These are phyloP conservation scores for Sarcophilus harrisii DNA, from an alignment of 2,797 vertebrate genomes.

Conservation along the genomic window DNA sequence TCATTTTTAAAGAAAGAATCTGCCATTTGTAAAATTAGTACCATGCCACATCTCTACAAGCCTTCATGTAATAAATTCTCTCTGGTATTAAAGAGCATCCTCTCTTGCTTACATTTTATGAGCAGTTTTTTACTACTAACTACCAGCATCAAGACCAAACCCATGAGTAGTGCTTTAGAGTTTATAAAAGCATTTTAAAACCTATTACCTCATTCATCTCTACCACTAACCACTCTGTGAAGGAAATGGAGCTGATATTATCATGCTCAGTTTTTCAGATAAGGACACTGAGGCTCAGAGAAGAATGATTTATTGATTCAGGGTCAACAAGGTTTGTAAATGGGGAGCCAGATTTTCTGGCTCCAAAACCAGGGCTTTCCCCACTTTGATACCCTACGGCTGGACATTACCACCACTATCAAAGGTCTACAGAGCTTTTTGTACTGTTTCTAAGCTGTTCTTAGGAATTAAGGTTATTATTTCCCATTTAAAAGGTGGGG, in stretches of 20 bases:
- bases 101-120: background rate
- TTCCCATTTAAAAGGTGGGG: background rate
- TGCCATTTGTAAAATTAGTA: background rate
- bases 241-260: background rate
- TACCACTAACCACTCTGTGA: background rate
- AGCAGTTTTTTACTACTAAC: background rate
- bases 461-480: background rate
- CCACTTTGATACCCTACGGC: background rate
- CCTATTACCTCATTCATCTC: background rate
- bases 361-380: background rate
- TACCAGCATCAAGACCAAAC: background rate
- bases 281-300: background rate
- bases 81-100: background rate
- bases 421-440: background rate
- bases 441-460: background rate
- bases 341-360: background rate
- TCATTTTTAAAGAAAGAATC: background rate
- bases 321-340: background rate
- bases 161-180: background rate
- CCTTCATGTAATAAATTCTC: background rate
- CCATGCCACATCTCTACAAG: background rate
- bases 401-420: background rate
- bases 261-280: background rate
- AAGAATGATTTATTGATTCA: background rate
- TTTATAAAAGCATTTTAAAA: background rate